phyloP scores from a whole-genome alignment of 1,140 invertebrate species.

The Drosophila ambigua region DNA sequence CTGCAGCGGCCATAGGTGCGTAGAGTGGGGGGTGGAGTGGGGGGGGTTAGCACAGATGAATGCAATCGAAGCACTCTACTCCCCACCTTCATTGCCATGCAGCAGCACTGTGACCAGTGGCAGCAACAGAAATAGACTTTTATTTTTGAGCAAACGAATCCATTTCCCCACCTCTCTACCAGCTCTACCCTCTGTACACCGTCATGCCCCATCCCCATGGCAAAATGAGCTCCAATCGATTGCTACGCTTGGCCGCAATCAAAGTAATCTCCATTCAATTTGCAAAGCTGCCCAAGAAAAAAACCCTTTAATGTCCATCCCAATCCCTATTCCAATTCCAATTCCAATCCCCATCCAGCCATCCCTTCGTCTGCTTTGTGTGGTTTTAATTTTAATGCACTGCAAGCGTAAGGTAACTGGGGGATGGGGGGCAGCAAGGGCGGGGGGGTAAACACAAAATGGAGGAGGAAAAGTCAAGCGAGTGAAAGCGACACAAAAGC shows the following conservation, averaged over 20 bases:
- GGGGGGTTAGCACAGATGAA: too few relatives aligned
- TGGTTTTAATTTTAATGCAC: constrained; percentile 49
- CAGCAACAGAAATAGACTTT: too few relatives aligned
- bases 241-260: constrained; percentile 30
- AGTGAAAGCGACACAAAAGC: constrained; percentile 66
- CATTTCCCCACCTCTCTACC: neutral
- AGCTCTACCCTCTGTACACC: neutral
- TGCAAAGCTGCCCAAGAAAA: constrained; percentile 27
- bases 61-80: too few relatives aligned
- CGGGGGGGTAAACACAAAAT: constrained; percentile 48
- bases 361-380: neutral
- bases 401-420: neutral
- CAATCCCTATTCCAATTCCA: too few relatives aligned
- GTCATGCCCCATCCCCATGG: too few relatives aligned
- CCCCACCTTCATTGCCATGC: too few relatives aligned
- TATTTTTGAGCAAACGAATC: too few relatives aligned
- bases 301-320: constrained; percentile 22
- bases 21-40: too few relatives aligned
- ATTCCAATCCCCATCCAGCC: too few relatives aligned
- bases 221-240: constrained; percentile 5
- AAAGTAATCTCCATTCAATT: constrained; percentile 53
- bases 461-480: constrained; percentile 59
- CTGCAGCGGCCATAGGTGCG: too few relatives aligned
- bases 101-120: too few relatives aligned
- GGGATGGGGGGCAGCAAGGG: neutral